Evolutionary conservation across 2,888 invertebrate genomes (phyloP), one percentile per base, ranked within the genome.

Genomic region (Chrysolina haemoptera): DNA sequence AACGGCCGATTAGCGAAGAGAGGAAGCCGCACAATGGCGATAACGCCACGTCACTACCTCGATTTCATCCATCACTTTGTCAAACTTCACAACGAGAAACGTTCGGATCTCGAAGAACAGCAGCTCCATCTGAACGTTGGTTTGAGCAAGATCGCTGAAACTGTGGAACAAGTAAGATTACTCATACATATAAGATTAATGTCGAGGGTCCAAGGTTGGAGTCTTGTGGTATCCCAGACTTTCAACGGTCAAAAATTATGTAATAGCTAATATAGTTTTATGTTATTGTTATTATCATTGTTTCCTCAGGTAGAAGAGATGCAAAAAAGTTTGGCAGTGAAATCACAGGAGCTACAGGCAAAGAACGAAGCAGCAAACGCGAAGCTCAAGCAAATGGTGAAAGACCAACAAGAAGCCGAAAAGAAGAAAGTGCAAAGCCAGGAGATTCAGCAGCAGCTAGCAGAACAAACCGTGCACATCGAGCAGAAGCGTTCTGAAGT

Each of bases 31-130:
- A 98, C 97, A 16, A 98, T 98, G 95, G 97, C 98, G 18, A 98
- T 99, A 77, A 99, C 99, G 11, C 99, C 99, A 5, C 90, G 95
- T 73, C 99, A 99, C 89, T 99, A 98, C 89, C 90, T 99, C 73
- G 99, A 99, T 89, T 99, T 99, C 86, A 99, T 99, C 85, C 96
- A 98, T 88, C 99, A 99, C 89, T 99, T 98, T 90, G 99, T 98
- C 59, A 98, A 98, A 86, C 88, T 99, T 77, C 98, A 98, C 89
- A 96, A 96, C 80, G 99, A 99, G 88, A 99, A 99, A 88, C 93
- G 99, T 53, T 96, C 97, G 3, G 99, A 99, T 88, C 90, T 99
- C 71, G 99, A 99, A 87, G 99, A 99, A 85, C 99, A 99, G 85
- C 99, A 99, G 87, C 90, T 99, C 22, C 99, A 99, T 89, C 90